Base-by-base conservation (phyloP, 2,888 invertebrate species). In the Coenonympha glycerion region DNA sequence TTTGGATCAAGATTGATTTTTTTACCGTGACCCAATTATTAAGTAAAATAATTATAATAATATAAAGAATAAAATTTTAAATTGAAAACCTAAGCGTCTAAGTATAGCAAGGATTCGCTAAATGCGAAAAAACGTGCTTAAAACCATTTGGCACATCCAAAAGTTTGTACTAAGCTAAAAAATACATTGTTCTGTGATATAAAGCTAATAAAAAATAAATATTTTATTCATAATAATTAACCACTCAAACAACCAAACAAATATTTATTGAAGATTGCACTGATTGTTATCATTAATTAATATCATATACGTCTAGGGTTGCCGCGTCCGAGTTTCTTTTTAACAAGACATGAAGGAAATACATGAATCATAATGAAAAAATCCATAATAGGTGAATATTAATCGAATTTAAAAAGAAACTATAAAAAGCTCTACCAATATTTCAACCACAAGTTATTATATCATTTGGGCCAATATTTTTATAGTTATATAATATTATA, bases 71-170 rank as follows among this genome's bases (percentile, higher is more conserved):
- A 65, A 68, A 67, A 64, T 65, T n/a, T n/a, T 61, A 62, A 19
- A 65, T 53, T 65, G 64, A 69, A 79, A 81, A 78, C 73, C 64
- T 70, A 71, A 72, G 73, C 76, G 79, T 77, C 64, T 65, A 69
- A 65, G 59, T 69, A 74, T 72, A 73, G 73, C 79, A 71, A 64
- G 66, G 66, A 65, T 59, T 73, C 79, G 73, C 83, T 78, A 79
- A 79, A 82, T 80, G 83, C 85, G 79, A 79, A 65, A 52, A 67
- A 74, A 62, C 63, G 80, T 82, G 84, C 80, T 71, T 71, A 69
- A 70, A 79, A 71, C 67, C 69, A 76, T 86, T 87, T 86, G 86
- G 85, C 85, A 85, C 86, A 79, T 84, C 73, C 74, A 80, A 79
- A 77, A 74, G 74, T 66, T 79, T 84, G 76, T 79, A 83, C 82